Percentiles rank a stretch among this genome's conserved stretches.
Evolutionary conservation across 2,113 vertebrate species (phyloP).

Genomic region (Nibea coibor): DNA sequence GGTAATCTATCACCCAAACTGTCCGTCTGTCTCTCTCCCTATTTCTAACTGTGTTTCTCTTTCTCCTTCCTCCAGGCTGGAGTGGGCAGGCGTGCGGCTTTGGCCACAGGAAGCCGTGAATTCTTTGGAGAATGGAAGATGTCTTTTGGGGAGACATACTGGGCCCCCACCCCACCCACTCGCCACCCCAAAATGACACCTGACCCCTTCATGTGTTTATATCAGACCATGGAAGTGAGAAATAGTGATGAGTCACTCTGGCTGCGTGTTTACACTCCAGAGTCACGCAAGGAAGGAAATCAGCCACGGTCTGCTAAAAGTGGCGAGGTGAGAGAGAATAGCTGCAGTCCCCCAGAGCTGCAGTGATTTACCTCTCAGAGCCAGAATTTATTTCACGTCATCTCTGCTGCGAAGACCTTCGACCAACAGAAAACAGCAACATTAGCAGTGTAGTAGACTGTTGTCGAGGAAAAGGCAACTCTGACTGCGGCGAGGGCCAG

Average conservation of each 20-base stretch:
- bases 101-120: slow-evolving; percentile 80
- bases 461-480: slow-evolving; percentile 19
- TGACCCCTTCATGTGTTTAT: slow-evolving; percentile 83
- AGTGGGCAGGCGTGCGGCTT: slow-evolving; percentile 74
- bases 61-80: slow-evolving; percentile 75
- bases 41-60: slow-evolving; percentile 75
- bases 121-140: slow-evolving; percentile 78
- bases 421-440: slow-evolving; percentile 48
- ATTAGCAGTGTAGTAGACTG: not conserved
- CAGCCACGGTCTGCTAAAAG: slow-evolving; percentile 83
- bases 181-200: slow-evolving; percentile 75
- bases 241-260: slow-evolving; percentile 85
- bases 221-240: slow-evolving; percentile 83
- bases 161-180: slow-evolving; percentile 63
- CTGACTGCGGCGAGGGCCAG: not conserved
- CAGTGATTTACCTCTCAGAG: slow-evolving; percentile 69
- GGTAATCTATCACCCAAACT: slow-evolving; percentile 69
- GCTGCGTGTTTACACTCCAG: slow-evolving; percentile 81
- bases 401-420: slow-evolving; percentile 45
- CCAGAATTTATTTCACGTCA: slow-evolving; percentile 59
- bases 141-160: slow-evolving; percentile 68
- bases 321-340: slow-evolving; percentile 79
- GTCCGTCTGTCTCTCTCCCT: slow-evolving; percentile 53
- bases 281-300: slow-evolving; percentile 87
- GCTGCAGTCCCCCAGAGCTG: slow-evolving; percentile 66